Percentiles rank a stretch among this genome's conserved stretches.
phyloP scores from a whole-genome alignment of 2,797 vertebrate species.

The Chrysocyon brachyurus region DNA sequence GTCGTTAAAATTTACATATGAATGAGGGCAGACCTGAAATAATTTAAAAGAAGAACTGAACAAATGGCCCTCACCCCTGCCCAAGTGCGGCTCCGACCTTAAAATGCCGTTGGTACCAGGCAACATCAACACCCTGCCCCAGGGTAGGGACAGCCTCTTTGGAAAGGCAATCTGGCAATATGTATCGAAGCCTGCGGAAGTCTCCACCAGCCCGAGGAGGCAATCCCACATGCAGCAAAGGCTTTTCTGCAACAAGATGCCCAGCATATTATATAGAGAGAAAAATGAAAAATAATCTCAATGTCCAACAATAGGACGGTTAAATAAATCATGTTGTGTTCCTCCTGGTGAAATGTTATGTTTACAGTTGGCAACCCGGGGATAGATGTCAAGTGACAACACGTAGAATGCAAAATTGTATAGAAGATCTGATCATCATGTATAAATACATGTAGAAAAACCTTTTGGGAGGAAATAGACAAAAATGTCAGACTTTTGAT shows the following conservation, averaged over 20 bases:
- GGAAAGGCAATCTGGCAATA: neutral
- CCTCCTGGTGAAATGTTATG: too few relatives aligned
- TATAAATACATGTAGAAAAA: neutral
- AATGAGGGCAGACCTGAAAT: neutral
- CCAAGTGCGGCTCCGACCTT: neutral
- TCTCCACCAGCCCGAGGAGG: neutral
- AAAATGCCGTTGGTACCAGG: neutral
- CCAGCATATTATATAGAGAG: neutral
- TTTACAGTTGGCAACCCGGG: neutral
- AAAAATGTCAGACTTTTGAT: neutral
- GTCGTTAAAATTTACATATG: neutral
- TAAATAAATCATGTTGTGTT: neutral
- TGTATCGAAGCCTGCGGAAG: neutral
- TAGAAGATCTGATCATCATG: neutral
- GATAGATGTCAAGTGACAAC: neutral
- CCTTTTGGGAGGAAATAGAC: neutral
- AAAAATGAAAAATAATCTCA: neutral
- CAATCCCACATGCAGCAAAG: neutral
- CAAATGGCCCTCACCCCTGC: neutral
- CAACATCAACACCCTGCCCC: neutral
- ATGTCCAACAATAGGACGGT: neutral
- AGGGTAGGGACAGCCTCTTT: neutral
- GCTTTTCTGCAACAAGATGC: neutral
- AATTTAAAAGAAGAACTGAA: neutral
- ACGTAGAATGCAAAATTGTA: neutral